phyloP scores from a whole-genome alignment of 2,113 vertebrate species.

The Nesoenas mayeri region DNA sequence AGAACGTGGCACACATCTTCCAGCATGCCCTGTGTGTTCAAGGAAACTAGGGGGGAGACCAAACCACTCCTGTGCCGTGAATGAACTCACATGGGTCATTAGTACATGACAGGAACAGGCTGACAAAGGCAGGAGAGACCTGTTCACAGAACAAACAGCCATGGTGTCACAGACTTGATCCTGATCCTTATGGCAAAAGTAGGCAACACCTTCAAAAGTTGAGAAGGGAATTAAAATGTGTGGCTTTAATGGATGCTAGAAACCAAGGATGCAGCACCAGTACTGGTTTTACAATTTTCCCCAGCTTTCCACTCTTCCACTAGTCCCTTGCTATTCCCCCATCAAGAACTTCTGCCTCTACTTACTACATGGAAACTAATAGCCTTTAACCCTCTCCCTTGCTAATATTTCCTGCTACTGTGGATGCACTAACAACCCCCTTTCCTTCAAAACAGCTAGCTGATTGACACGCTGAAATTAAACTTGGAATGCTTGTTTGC shows the following conservation, averaged over 20 bases:
- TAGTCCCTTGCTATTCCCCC: neutral
- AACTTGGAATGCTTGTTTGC: neutral
- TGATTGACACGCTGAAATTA: neutral
- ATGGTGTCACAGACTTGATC: neutral
- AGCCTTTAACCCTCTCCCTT: neutral
- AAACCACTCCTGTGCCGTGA: neutral
- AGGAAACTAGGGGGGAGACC: neutral
- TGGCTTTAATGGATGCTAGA: neutral
- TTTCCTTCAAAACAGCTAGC: neutral
- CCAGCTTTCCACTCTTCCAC: neutral
- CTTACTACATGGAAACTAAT: neutral
- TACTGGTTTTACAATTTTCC: neutral
- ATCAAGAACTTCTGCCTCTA: neutral
- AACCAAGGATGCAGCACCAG: neutral
- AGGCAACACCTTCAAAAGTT: neutral
- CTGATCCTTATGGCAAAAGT: neutral
- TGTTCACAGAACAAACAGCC: neutral
- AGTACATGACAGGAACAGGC: neutral
- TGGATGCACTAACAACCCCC: neutral
- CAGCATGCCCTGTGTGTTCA: neutral
- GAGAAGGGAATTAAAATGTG: neutral
- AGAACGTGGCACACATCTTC: neutral
- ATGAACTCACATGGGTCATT: neutral
- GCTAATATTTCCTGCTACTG: neutral
- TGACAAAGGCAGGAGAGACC: neutral